Evolutionary conservation across 2,113 vertebrate genomes (phyloP), one percentile per base, ranked within the genome.

Genomic region (Salvelinus namaycush): DNA sequence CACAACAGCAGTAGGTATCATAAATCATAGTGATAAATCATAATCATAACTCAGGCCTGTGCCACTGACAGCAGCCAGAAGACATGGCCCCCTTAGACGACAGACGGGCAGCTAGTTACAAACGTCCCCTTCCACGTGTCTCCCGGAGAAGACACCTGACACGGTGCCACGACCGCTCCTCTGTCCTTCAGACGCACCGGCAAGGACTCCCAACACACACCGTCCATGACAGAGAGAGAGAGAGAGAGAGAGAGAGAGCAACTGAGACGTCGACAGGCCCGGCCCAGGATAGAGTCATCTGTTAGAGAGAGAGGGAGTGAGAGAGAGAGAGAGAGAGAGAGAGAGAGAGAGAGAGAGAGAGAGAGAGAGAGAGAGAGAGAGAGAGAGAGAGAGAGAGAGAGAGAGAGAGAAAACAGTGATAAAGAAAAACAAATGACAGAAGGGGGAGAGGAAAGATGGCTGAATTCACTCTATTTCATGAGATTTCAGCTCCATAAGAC

Each of bases 11-110:
- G 59, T 85, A 77, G n/a, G n/a, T 83, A 77, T 86, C 86, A 91
- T 91, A 87, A 91, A 90, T 90, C 90, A 91, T 84, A 75, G 86
- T 81, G 87, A 91, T 91, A 79, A 90, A 90, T 89, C 87, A 80
- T 81, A 87, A 89, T 88, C 87, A 89, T 87, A 83, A 89, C 87
- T 92, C 90, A 89, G 83, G 80, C 82, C 75, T 77, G 78, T 88
- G 85, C 88, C 83, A 85, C 79, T 85, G 82, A 66, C 86, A 85
- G 90, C 80, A 83, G 84, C 76, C 69, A 57, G 83, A 82, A 16
- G 80, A 86, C 81, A 78, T 88, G 86, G 71, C 85, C 87, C 82
- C 84, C 80, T 12, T 6, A 44, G 84, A 87, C 71, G 75, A 83
- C 86, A 83, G 87, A 81, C 84, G 26, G 20, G 77, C 90, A 2